Percentiles rank a stretch among this genome's conserved stretches.
phyloP scores from a whole-genome alignment of 2,797 vertebrate species.

The Tiaroga cobitis region DNA sequence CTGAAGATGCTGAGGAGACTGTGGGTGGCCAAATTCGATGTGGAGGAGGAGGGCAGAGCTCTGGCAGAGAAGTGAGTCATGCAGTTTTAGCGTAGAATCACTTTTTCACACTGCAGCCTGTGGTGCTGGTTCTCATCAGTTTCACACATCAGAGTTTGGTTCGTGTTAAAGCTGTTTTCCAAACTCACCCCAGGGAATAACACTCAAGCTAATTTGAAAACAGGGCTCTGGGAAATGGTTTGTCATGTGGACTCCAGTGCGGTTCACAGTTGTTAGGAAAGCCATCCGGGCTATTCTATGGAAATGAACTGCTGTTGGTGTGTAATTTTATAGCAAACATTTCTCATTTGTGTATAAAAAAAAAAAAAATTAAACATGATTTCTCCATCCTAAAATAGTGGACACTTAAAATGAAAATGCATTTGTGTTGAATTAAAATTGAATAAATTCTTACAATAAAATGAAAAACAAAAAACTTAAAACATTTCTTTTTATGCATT shows the following conservation, averaged over 20 bases:
- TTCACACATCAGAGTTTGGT: background rate
- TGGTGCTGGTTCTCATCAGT: background rate
- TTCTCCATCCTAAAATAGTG: background rate
- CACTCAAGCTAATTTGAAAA: background rate
- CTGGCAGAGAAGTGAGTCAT: constrained; percentile 86
- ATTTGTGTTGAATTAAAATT: background rate
- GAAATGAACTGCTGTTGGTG: background rate
- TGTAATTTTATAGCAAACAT: background rate
- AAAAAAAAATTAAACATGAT: background rate
- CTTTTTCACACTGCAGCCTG: background rate
- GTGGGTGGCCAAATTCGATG: constrained; percentile 94
- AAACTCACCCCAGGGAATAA: background rate
- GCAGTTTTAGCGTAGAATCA: background rate
- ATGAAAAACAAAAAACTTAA: no score
- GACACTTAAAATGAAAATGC: background rate
- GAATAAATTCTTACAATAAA: no score
- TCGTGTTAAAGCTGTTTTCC: background rate
- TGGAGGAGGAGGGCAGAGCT: constrained; percentile 87
- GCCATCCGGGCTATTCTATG: background rate
- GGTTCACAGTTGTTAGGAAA: background rate
- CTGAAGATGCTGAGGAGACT: constrained; percentile 89
- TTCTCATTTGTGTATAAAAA: background rate
- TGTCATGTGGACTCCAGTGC: background rate
- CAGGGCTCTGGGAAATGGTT: background rate
- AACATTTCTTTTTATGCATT: no score